Evolutionary conservation across 2,113 vertebrate genomes (phyloP).

Genomic region (Gorsachius goisagi): DNA sequence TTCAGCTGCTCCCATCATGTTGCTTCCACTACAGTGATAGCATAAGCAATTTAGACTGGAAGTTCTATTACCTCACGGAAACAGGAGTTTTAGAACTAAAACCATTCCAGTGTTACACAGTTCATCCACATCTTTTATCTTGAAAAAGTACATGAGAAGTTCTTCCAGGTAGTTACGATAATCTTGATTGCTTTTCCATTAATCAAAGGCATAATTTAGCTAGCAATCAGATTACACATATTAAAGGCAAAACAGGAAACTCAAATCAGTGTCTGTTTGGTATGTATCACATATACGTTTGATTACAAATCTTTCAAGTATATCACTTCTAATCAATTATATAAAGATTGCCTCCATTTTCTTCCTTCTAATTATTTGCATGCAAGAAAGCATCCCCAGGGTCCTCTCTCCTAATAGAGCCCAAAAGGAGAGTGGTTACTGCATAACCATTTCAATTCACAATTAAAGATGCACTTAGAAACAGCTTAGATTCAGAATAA

Average conservation of each 20-base stretch:
- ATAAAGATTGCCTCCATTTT: not conserved
- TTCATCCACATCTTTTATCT: not conserved
- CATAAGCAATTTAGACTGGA: not conserved
- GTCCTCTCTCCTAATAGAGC: not conserved
- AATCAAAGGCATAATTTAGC: conserved; percentile 34
- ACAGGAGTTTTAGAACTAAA: not conserved
- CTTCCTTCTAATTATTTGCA: not conserved
- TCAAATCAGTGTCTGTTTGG: conserved; percentile 8
- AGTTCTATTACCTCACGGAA: not conserved
- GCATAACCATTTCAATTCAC: not conserved
- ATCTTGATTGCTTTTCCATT: conserved; percentile 30
- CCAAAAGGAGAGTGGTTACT: not conserved
- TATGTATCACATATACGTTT: not conserved
- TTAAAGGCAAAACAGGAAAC: conserved; percentile 22
- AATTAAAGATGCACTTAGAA: not conserved
- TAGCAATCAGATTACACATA: conserved; percentile 6
- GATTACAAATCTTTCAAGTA: conserved; percentile 20
- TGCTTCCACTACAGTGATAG: not conserved
- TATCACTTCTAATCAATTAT: conserved; percentile 1
- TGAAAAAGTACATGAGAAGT: not conserved
- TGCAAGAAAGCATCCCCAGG: not conserved
- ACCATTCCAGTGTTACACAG: not conserved
- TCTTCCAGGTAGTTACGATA: not conserved
- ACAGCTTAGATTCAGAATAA: not conserved
- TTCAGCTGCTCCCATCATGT: not conserved